Evolutionary conservation across 2,888 invertebrate species (phyloP).

Genomic region (Petrolisthes manimaculis): DNA sequence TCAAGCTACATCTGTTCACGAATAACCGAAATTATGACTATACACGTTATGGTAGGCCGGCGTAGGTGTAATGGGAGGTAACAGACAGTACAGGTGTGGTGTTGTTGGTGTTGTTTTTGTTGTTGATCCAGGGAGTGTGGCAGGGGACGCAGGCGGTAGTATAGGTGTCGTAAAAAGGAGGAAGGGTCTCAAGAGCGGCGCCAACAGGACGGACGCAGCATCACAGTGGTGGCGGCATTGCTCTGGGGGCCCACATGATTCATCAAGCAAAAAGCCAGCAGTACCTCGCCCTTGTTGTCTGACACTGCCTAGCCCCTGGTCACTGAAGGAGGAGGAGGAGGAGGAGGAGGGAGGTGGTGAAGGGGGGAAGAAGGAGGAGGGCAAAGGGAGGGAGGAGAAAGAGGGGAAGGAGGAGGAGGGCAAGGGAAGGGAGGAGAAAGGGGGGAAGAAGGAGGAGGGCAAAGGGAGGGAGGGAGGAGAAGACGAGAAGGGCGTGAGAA

Average conservation of each 20-base stretch:
- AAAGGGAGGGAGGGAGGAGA: too few species aligned
- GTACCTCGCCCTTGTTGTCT: constrained; percentile 29
- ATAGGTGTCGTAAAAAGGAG: neutral
- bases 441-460: too few species aligned
- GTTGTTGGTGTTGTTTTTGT: too few species aligned
- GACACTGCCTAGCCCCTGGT: constrained; percentile 20
- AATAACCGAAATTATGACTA: too few species aligned
- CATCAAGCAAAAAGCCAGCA: constrained; percentile 40
- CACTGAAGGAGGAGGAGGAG: neutral
- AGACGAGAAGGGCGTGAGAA: too few species aligned
- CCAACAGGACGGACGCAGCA: constrained; percentile 6
- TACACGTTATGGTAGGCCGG: too few species aligned
- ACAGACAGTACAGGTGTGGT: too few species aligned
- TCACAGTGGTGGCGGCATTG: neutral
- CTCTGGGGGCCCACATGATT: constrained; percentile 35
- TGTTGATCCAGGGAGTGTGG: too few species aligned
- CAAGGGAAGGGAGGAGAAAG: neutral
- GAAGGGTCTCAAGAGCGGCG: neutral
- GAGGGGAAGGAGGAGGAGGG: too few species aligned
- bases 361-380: constrained; percentile 23
- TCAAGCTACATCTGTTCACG: too few species aligned
- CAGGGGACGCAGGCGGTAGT: neutral
- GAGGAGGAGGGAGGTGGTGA: constrained; percentile 18
- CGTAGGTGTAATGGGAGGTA: too few species aligned
- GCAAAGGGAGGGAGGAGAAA: neutral